A percentile compares a stretch with the other conserved stretches of the same genome.
phyloP scores from a whole-genome alignment of 2,888 invertebrate genomes.

The Scaptomyza caliginosa region DNA sequence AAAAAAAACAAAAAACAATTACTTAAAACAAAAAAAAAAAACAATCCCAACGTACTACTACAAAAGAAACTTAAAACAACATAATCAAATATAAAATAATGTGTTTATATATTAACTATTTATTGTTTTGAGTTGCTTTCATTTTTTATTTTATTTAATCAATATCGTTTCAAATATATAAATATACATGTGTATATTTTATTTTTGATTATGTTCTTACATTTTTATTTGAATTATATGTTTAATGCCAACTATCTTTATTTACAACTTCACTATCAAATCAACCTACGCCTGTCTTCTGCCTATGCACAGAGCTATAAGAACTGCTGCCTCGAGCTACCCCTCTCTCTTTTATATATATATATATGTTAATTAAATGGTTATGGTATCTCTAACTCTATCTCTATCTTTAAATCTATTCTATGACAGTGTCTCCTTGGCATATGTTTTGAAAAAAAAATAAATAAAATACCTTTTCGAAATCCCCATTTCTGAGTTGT shows the following conservation, averaged over 20 bases:
- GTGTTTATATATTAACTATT: conserved; percentile 47
- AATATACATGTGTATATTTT: conserved; percentile 4
- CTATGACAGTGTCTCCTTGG: conserved; percentile 8
- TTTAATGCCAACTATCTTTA: conserved; percentile 15
- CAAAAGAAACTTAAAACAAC: conserved; percentile 44
- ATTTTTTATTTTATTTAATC: conserved; percentile 50
- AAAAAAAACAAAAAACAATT: conserved; percentile 27
- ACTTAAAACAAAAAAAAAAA: conserved; percentile 27
- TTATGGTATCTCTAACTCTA: conserved; percentile 38
- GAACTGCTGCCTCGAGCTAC: conserved; percentile 23
- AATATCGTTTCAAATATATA: conserved; percentile 1
- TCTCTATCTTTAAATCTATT: conserved; percentile 6
- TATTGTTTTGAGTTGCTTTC: conserved; percentile 56
- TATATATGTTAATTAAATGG: neutral
- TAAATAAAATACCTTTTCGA: neutral
- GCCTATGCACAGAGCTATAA: conserved; percentile 23
- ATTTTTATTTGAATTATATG: neutral
- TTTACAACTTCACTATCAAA: conserved; percentile 44
- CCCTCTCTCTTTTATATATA: too few species aligned
- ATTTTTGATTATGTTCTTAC: conserved; percentile 33
- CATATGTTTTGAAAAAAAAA: conserved; percentile 3
- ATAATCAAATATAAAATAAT: conserved; percentile 56
- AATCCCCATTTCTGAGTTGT: conserved; percentile 5
- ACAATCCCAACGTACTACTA: conserved; percentile 37
- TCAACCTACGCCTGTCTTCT: conserved; percentile 29